Base-by-base conservation (phyloP, 2,888 invertebrate genomes). In the Sesia bembeciformis region DNA sequence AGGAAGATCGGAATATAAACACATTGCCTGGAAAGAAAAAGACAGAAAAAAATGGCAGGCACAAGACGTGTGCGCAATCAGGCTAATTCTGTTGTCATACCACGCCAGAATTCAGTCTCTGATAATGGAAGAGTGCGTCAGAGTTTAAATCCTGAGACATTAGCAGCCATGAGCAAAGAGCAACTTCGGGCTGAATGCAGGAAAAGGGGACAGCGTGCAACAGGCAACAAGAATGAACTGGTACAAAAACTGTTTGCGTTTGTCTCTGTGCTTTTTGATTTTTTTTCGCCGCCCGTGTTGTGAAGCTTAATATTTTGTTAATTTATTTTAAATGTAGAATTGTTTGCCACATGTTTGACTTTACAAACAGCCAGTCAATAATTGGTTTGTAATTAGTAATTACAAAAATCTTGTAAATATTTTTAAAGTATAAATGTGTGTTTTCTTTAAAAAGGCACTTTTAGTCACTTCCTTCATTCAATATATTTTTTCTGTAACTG, bases 161-260 rank as follows among this genome's bases (percentile, higher is more conserved):
- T 93, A 73, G 87, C 90, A 57, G 83, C 90, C 60, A 91, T 93
- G 90, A 93, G 90, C 72, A 93, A 93, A 89, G 93, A 93, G 73
- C 93, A 93, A 75, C 89, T 93, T 62, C 92, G 93, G 68, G 84
- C 86, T 56, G 93, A 93, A 76, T 93, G 93, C 88, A 89, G 93
- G 65, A 92, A 92, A 84, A 82, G 93, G 68, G 93, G 93, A 64
- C 93, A 93, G 78, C 93, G 93, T 75, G 91, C 92, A 52, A 90
- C 92, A 61, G 93, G 93, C 76, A 93, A 92, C 90, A 93, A 93
- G 85, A 90, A 88, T 65, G 93, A 93, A 90, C 90, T 93, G 93
- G 93, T 93, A 93, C 83, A 78, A 70, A 23, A 69, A 8, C 46
- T 46, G 46, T 8, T 23, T 46, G 73, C 71, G 74, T 80, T 76